Evolutionary conservation across 1,140 invertebrate species (phyloP).

Genomic region (Adelges cooleyi): DNA sequence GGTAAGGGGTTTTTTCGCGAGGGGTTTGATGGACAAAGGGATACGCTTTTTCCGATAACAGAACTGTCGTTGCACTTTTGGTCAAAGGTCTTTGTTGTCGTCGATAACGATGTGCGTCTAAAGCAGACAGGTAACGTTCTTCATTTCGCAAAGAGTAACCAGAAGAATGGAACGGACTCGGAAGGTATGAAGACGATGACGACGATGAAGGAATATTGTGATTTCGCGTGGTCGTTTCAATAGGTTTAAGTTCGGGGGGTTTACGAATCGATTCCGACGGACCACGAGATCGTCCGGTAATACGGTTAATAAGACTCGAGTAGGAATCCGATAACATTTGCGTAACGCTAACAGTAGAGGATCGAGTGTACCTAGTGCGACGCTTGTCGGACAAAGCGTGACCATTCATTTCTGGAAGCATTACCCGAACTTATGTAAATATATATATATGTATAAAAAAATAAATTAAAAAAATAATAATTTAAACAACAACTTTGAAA

Average conservation of each 20-base stretch:
- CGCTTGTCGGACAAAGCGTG: constrained; percentile 29
- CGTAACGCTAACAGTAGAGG: constrained; percentile 66
- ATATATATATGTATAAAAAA: neutral
- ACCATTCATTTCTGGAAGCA: constrained; percentile 18
- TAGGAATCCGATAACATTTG: constrained; percentile 73
- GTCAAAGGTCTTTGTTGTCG: constrained; percentile 38
- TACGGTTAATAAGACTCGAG: constrained; percentile 63
- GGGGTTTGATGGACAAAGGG: constrained; percentile 42
- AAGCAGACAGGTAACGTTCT: constrained; percentile 8
- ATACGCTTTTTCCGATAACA: constrained; percentile 55
- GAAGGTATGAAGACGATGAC: constrained; percentile 8
- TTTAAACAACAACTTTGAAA: neutral
- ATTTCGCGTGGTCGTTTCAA: constrained; percentile 5
- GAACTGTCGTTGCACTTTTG: constrained; percentile 49
- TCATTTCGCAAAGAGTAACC: constrained; percentile 6
- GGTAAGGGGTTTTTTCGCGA: constrained; percentile 41
- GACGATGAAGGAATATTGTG: constrained; percentile 6
- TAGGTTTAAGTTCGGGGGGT: constrained; percentile 16
- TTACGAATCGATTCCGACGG: constrained; percentile 43
- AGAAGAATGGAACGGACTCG: constrained; percentile 16
- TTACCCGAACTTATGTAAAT: constrained; percentile 6
- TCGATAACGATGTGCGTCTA: constrained; percentile 9
- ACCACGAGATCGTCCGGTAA: constrained; percentile 56
- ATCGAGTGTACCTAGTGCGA: constrained; percentile 53
- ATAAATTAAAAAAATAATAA: neutral